phyloP scores from a whole-genome alignment of 2,888 invertebrate genomes.

The Xanthorhoe designata region DNA sequence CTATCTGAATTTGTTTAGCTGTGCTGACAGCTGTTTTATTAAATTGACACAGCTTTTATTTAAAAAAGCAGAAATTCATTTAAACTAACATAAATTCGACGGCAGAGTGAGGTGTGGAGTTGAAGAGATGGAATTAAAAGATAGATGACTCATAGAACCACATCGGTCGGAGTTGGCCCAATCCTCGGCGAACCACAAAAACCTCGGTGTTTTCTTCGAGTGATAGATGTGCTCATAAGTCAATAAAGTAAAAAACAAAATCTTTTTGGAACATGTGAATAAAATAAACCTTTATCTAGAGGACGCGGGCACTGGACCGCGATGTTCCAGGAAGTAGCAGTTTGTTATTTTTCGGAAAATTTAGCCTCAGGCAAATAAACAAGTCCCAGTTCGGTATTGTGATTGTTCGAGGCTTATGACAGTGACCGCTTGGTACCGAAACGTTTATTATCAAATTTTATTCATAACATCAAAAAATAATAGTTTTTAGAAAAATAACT shows the following conservation, averaged over 20 bases:
- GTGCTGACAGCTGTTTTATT: conserved; percentile 21
- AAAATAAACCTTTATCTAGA: conserved; percentile 12
- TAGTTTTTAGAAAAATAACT: not conserved
- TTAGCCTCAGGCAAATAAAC: conserved; percentile 19
- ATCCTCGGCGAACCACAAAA: not conserved
- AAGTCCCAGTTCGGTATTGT: not conserved
- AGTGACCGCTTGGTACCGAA: not conserved
- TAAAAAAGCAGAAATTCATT: conserved; percentile 3
- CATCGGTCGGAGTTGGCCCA: not conserved
- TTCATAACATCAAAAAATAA: not conserved
- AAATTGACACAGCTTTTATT: conserved; percentile 9
- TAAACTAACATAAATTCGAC: not conserved
- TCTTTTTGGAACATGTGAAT: conserved; percentile 15
- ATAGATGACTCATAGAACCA: not conserved
- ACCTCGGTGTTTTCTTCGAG: conserved; percentile 11
- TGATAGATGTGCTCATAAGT: conserved; percentile 30
- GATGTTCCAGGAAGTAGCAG: conserved; percentile 23
- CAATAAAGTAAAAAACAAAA: conserved; percentile 28
- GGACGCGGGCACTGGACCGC: conserved; percentile 11
- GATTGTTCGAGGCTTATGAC: not conserved
- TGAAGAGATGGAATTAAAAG: not conserved
- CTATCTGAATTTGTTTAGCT: conserved; percentile 27
- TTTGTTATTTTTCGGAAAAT: conserved; percentile 18
- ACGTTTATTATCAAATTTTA: not conserved
- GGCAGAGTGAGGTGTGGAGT: not conserved